Evolutionary conservation across 2,888 invertebrate species (phyloP).

Genomic region (Spodoptera exigua): DNA sequence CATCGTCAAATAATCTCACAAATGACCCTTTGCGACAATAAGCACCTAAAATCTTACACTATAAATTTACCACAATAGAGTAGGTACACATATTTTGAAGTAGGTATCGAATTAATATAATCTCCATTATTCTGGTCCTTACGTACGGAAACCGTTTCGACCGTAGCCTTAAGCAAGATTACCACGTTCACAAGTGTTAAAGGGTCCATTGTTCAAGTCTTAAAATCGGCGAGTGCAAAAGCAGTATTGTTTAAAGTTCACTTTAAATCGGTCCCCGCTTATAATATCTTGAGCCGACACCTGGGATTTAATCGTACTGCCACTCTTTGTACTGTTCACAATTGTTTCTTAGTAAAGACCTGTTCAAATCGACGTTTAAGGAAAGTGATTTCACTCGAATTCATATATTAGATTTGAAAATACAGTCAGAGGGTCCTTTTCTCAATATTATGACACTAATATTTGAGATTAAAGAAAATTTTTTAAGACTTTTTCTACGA

Average conservation of each 20-base stretch:
- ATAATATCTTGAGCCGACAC: constrained; percentile 66
- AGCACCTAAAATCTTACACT: too few species aligned
- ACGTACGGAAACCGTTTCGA: constrained; percentile 16
- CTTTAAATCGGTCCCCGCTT: constrained; percentile 60
- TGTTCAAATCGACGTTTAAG: constrained; percentile 22
- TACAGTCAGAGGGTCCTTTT: too few species aligned
- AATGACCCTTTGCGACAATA: too few species aligned
- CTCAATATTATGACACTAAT: too few species aligned
- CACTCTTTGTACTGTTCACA: constrained; percentile 44
- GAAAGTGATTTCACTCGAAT: background rate
- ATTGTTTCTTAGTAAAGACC: constrained; percentile 49
- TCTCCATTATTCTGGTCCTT: background rate
- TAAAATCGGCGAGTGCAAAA: constrained; percentile 64
- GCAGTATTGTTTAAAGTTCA: constrained; percentile 73
- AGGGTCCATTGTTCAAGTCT: constrained; percentile 70
- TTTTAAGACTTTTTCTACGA: too few species aligned
- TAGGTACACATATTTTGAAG: too few species aligned
- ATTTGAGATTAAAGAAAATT: too few species aligned
- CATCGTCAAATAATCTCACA: too few species aligned
- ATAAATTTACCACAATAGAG: too few species aligned
- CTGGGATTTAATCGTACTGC: constrained; percentile 62
- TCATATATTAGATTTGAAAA: background rate
- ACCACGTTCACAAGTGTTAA: constrained; percentile 72
- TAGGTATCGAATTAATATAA: background rate
- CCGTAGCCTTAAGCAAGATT: constrained; percentile 66